A percentile compares a stretch with the other conserved stretches of the same genome.
Evolutionary conservation across 92 coral and sea anemone genomes (phyloP).

Genomic region (Siderastrea siderea): DNA sequence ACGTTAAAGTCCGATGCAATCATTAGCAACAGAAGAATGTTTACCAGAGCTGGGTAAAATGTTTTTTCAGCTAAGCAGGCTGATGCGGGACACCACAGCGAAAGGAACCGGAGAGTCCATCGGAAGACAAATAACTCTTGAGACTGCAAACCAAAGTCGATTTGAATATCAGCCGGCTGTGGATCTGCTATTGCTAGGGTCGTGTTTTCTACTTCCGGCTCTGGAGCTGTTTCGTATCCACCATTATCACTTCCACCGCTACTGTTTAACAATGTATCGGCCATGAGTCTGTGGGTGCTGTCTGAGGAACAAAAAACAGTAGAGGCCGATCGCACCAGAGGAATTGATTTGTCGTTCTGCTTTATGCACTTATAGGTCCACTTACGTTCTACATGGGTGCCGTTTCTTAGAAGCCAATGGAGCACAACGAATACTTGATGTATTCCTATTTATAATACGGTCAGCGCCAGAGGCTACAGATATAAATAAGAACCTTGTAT

Average conservation of each 20-base stretch:
- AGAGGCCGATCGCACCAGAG: too few relatives aligned
- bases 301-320: too few relatives aligned
- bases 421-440: too few relatives aligned
- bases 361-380: too few relatives aligned
- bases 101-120: constrained; percentile 57
- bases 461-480: too few relatives aligned
- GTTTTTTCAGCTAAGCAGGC: constrained; percentile 46
- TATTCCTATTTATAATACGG: too few relatives aligned
- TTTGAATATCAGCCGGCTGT: neutral
- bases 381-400: too few relatives aligned
- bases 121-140: constrained; percentile 50
- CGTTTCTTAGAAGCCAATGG: too few relatives aligned
- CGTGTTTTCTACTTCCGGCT: neutral
- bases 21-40: constrained; percentile 42
- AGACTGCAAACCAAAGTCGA: constrained; percentile 21
- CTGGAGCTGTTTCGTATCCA: neutral
- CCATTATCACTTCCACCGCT: neutral
- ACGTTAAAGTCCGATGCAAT: constrained; percentile 2
- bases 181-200: neutral
- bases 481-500: too few relatives aligned
- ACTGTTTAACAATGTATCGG: too few relatives aligned
- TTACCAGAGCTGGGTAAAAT: constrained; percentile 54
- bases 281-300: neutral
- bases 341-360: too few relatives aligned
- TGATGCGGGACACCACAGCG: constrained; percentile 67